phyloP scores from a whole-genome alignment of 2,113 vertebrate species.

The Pelobates fuscus region DNA sequence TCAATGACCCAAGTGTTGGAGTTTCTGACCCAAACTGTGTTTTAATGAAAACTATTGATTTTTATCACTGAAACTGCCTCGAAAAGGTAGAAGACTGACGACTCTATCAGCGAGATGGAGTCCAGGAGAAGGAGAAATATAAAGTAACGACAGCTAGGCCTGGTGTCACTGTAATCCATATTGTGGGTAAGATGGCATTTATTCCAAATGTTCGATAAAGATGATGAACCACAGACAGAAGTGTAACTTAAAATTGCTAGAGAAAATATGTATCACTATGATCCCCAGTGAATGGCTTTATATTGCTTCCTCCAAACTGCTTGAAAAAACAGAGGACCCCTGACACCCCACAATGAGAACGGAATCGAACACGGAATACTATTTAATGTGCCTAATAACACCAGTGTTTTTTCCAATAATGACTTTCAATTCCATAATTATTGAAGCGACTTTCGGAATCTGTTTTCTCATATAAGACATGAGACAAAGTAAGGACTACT shows the following conservation, averaged over 20 bases:
- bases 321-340: too few relatives aligned
- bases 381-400: too few relatives aligned
- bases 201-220: neutral
- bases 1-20: neutral
- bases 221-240: neutral
- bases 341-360: too few relatives aligned
- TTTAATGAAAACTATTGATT: neutral
- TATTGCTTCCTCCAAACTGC: too few relatives aligned
- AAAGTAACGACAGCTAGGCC: neutral
- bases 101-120: neutral
- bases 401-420: too few relatives aligned
- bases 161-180: neutral
- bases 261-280: neutral
- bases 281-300: too few relatives aligned
- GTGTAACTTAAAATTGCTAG: neutral
- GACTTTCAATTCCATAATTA: too few relatives aligned
- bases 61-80: neutral
- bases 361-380: too few relatives aligned
- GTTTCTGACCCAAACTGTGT: slow-evolving; percentile 1
- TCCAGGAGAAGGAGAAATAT: neutral
- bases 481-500: too few relatives aligned
- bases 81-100: neutral
- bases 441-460: too few relatives aligned
- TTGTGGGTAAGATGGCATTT: neutral
- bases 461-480: too few relatives aligned